Evolutionary conservation across 1,140 invertebrate genomes (phyloP).

Genomic region (Hyles euphorbiae): DNA sequence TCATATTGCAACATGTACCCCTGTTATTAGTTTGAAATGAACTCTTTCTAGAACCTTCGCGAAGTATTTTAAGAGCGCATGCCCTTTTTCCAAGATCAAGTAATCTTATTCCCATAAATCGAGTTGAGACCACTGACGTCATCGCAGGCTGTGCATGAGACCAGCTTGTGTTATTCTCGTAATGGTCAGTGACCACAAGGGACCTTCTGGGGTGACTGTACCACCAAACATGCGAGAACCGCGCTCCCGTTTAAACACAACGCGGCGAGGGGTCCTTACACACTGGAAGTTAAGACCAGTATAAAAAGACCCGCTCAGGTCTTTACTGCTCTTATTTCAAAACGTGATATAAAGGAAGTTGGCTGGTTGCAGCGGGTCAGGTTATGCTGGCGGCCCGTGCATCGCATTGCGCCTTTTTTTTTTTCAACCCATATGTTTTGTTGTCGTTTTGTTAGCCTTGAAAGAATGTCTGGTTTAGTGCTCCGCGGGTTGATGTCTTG

Average conservation of each 20-base stretch:
- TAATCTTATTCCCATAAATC: constrained; percentile 25
- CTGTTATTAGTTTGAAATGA: too few species aligned
- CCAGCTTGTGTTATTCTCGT: constrained; percentile 60
- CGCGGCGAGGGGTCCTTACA: constrained; percentile 7
- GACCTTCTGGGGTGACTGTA: constrained; percentile 71
- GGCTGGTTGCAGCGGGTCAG: constrained; percentile 37
- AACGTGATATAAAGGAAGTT: constrained; percentile 48
- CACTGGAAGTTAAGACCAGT: constrained; percentile 26
- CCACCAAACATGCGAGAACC: constrained; percentile 47
- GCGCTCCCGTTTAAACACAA: constrained; percentile 2
- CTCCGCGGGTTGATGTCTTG: constrained; percentile 40
- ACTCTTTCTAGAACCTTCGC: not conserved
- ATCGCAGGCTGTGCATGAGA: constrained; percentile 38
- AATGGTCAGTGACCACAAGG: constrained; percentile 67
- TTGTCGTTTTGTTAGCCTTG: constrained; percentile 66
- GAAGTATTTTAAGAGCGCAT: constrained; percentile 1
- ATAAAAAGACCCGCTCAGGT: constrained; percentile 24
- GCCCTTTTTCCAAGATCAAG: not conserved
- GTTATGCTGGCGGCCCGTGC: constrained; percentile 33
- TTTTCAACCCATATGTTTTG: constrained; percentile 66
- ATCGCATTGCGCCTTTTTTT: constrained; percentile 42
- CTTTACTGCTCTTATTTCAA: constrained; percentile 34
- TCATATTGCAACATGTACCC: too few species aligned
- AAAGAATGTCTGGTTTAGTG: constrained; percentile 52
- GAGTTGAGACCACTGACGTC: constrained; percentile 44